These are phyloP conservation scores for Cryptops parisi DNA, from an alignment of 2,888 invertebrate species.

Conservation along the genomic window DNA sequence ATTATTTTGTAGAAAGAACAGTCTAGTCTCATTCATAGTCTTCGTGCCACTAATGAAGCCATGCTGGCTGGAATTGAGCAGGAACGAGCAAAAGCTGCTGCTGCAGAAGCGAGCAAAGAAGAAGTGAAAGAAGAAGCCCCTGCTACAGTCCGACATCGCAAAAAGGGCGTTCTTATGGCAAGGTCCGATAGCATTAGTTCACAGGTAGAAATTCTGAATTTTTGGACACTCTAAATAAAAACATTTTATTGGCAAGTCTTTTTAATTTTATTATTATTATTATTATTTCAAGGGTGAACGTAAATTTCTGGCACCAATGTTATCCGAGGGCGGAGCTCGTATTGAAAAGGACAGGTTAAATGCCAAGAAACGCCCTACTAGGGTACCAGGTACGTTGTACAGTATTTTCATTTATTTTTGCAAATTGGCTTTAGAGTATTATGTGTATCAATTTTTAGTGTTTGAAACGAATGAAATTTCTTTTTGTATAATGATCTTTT, in stretches of 20 bases:
- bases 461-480: too few species aligned
- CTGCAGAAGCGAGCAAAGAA: slow-evolving; percentile 18
- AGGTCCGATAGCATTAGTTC: slow-evolving; percentile 67
- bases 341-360: slow-evolving; percentile 29
- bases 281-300: slow-evolving; percentile 23
- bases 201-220: slow-evolving; percentile 31
- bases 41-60: slow-evolving; percentile 52
- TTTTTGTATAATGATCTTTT: too few species aligned
- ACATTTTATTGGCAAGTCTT: not conserved
- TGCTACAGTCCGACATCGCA: slow-evolving; percentile 22
- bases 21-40: slow-evolving; percentile 76
- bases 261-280: not conserved
- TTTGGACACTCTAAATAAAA: not conserved
- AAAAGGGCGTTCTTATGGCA: slow-evolving; percentile 23
- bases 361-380: slow-evolving; percentile 30
- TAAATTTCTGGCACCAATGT: slow-evolving; percentile 33
- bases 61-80: slow-evolving; percentile 25
- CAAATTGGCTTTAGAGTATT: too few species aligned
- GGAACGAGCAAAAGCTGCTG: slow-evolving; percentile 20
- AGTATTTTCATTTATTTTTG: too few species aligned
- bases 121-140: slow-evolving; percentile 21
- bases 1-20: slow-evolving; percentile 61
- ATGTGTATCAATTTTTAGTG: too few species aligned
- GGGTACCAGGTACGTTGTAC: slow-evolving; percentile 22
- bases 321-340: slow-evolving; percentile 30